Evolutionary conservation across 2,888 invertebrate genomes (phyloP), one percentile per base, ranked within the genome.

Genomic region (Pharmacophagus antenor): DNA sequence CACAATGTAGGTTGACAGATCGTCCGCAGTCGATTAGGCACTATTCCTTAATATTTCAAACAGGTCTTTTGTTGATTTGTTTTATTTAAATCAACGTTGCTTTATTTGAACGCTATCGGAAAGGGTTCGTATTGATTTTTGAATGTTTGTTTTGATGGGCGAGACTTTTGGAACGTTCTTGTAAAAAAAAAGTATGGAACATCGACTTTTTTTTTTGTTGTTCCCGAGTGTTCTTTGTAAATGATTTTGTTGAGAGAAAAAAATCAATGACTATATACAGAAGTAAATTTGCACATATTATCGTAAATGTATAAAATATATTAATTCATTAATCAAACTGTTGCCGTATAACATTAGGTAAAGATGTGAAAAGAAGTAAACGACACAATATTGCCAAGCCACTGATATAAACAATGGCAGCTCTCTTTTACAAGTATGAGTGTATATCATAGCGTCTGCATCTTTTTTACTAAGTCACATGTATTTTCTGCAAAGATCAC

Each of bases 61-160:
- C 62, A 63, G 68, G 68, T 72, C 71, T 72, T n/a, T 70, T 73
- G 68, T 77, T 72, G 70, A 76, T 78, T 82, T 70, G 70, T 79
- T 83, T 83, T 81, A 79, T 85, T 82, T 73, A 75, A 79, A 81
- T 82, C 77, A 73, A 70, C 69, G 71, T 72, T 78, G 76, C 75
- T 47, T 81, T 87, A 84, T 87, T 85, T 84, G 82, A 80, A 78
- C 79, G 72, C 70, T 81, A 84, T 86, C 80, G 78, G 77, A 73
- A 84, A 85, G 85, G 85, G 85, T 84, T 85, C 77, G 64, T 88
- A 85, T 89, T 88, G 87, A 85, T 87, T 88, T 88, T 85, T 72
- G 71, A 79, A 78, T 87, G 80, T 88, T 88, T 86, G 79, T 78
- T 82, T 79, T 86, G 80, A 83, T 85, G 82, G 80, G 70, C 71